Evolutionary conservation across 2,888 invertebrate genomes (phyloP).

Genomic region (Scrobipalpa atriplicella): DNA sequence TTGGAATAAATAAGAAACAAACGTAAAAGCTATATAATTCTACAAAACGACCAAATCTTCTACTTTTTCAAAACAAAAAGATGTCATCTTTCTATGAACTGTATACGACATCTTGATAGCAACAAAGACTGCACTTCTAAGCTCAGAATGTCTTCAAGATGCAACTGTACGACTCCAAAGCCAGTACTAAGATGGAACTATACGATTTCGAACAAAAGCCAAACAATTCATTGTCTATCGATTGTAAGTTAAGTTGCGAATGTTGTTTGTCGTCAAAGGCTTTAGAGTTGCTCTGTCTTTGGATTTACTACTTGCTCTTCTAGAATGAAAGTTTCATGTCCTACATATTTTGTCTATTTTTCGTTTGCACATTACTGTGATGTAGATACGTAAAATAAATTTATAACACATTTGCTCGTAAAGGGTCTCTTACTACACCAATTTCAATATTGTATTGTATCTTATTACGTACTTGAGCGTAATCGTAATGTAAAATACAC

Average conservation of each 20-base stretch:
- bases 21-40: no score
- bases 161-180: not conserved
- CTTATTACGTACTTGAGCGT: no score
- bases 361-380: no score
- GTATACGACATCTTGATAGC: not conserved
- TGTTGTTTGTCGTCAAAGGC: constrained; percentile 76
- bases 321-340: not conserved
- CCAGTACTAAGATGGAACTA: constrained; percentile 59
- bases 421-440: no score
- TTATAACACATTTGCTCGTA: no score
- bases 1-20: no score
- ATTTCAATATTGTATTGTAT: no score
- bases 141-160: constrained; percentile 16
- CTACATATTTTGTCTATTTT: no score
- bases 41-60: no score
- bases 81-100: not conserved
- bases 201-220: constrained; percentile 74
- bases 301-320: constrained; percentile 8
- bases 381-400: no score
- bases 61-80: not conserved
- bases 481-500: no score
- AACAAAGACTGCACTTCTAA: not conserved
- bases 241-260: constrained; percentile 59
- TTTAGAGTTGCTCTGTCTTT: constrained; percentile 45
- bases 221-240: constrained; percentile 78